Conservation (phyloP, 2,113 vertebrate species). For the Choloepus hoffmanni region DNA sequence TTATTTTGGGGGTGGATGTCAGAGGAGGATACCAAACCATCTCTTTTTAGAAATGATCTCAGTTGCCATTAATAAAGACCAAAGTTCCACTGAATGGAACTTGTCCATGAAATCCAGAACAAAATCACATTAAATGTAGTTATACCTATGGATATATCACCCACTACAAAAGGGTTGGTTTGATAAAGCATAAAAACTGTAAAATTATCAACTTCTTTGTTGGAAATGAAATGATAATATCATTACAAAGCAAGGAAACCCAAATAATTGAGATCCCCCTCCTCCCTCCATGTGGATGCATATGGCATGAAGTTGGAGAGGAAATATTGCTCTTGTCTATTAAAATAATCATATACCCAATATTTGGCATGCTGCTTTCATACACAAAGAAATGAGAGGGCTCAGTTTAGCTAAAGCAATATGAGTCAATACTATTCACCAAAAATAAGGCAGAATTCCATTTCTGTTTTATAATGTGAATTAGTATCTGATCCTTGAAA, state of each 20-base stretch:
- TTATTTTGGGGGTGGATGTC: conserved; percentile 55
- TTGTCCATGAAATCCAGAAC: conserved; percentile 57
- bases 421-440: not conserved
- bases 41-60: not conserved
- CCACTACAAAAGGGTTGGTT: not conserved
- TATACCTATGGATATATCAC: not conserved
- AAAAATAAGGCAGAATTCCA: not conserved
- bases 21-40: conserved; percentile 49
- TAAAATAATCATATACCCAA: not conserved
- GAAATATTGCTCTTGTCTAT: conserved; percentile 53
- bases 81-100: conserved; percentile 36
- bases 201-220: conserved; percentile 75
- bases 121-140: conserved; percentile 72
- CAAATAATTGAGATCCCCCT: conserved; percentile 35
- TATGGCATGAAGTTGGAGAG: not conserved
- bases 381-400: not conserved
- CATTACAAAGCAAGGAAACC: conserved; percentile 59
- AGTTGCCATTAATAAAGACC: conserved; percentile 57
- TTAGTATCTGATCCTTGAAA: not conserved
- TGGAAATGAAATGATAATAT: conserved; percentile 71
- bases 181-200: conserved; percentile 63
- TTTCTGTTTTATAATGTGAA: not conserved
- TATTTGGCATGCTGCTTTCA: not conserved
- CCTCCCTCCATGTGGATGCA: not conserved
- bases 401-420: not conserved